A percentile compares a stretch with the other conserved stretches of the same genome.
These are phyloP conservation scores for Brachyhypopomus gauderio DNA, from an alignment of 2,113 vertebrate genomes.

Conservation along the genomic window DNA sequence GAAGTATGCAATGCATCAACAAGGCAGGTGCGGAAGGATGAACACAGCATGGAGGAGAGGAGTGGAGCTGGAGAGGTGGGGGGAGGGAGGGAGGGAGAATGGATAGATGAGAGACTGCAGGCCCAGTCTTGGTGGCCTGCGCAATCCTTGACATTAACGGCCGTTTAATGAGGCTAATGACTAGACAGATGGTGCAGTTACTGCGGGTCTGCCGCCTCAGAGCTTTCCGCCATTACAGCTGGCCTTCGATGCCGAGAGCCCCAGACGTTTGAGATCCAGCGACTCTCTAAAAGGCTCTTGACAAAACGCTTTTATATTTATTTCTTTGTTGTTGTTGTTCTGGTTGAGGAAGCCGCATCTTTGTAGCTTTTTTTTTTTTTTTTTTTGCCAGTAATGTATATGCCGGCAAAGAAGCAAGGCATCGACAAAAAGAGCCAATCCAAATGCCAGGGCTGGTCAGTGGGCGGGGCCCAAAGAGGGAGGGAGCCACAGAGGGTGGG, in stretches of 20 bases:
- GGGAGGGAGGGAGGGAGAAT: slow-evolving; percentile 1
- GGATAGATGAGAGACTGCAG: slow-evolving; percentile 21
- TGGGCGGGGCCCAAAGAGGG: too few species aligned
- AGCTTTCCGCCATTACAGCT: slow-evolving; percentile 52
- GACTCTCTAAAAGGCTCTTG: background rate
- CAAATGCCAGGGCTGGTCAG: too few species aligned
- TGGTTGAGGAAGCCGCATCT: too few species aligned
- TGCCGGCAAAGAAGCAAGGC: background rate
- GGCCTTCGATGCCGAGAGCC: slow-evolving; percentile 40
- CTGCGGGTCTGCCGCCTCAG: slow-evolving; percentile 51
- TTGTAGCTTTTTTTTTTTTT: background rate
- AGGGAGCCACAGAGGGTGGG: too few species aligned
- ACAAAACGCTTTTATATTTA: background rate
- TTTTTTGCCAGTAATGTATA: background rate
- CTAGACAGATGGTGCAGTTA: slow-evolving; percentile 76
- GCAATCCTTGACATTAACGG: slow-evolving; percentile 69
- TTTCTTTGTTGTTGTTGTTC: background rate
- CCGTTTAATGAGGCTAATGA: slow-evolving; percentile 76
- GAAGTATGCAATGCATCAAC: background rate
- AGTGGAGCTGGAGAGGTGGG: background rate
- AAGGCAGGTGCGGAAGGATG: slow-evolving; percentile 17
- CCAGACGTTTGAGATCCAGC: slow-evolving; percentile 35
- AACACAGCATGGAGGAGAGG: slow-evolving; percentile 5
- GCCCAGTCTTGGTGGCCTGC: slow-evolving; percentile 33
- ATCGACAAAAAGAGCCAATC: background rate